Evolutionary conservation across 2,113 vertebrate genomes (phyloP), one percentile per base, ranked within the genome.

Genomic region (Gymnocephalus cernua): DNA sequence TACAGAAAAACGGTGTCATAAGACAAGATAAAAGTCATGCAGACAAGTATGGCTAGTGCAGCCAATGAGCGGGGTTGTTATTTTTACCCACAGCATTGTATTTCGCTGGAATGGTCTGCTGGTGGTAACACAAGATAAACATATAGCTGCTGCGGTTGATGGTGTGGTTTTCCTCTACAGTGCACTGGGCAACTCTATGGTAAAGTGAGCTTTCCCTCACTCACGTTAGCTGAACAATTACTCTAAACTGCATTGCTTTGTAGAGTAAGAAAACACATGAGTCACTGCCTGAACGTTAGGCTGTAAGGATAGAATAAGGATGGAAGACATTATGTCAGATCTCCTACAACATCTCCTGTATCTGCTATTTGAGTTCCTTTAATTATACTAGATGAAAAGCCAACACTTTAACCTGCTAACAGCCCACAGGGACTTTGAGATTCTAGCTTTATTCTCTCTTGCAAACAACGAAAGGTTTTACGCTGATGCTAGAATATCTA

Each of bases 361-460:
- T 38, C 15, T 59, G 3, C 48, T 70, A 10, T 79, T 35, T 8
- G 19, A 35, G 29, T 18, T 50, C 50, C n/a, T 53, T 69, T 23
- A 50, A 35, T 64, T 68, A 18, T 6, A 23, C 19, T 41, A 45
- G 21, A 45, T 25, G 25, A 78, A 57, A 65, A 29, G 25, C 9
- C 54, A 66, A 27, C 25, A 15, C 25, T 62, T 66, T 47, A 67
- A 82, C 71, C 23, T 71, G 47, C 29, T 44, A 66, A 79, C 13
- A 82, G 44, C 44, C 15, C 32, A 25, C 48, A 71, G 35, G 57
- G 23, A 68, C 25, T 54, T 15, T 50, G n/a, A 38, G 23, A 67
- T 0, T 1, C 29, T 1, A 23, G 29, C 27, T 65, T 11, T 27
- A 61, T 53, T 57, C 47, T 18, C 21, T 53, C 25, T 32, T 54